Conservation (phyloP, 2,797 vertebrate genomes). For the Sebastes paucispinis region DNA sequence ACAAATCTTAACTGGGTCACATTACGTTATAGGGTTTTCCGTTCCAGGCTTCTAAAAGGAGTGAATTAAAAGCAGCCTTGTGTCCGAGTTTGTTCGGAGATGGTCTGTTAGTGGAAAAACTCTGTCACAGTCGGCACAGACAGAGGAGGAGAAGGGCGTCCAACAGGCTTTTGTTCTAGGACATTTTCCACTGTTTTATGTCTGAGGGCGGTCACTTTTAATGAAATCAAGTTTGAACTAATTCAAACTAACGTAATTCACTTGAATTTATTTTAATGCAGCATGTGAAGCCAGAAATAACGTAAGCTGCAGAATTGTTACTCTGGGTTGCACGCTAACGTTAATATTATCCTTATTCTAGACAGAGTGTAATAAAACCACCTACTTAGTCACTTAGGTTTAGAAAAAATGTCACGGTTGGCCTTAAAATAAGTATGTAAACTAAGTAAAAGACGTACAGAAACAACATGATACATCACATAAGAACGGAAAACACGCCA, state of each 20-base stretch:
- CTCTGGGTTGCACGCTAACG: neutral
- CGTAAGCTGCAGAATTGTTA: neutral
- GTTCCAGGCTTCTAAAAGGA: conserved; percentile 42
- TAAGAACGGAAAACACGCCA: too few relatives aligned
- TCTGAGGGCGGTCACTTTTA: neutral
- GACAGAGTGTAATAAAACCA: too few relatives aligned
- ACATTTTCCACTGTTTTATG: neutral
- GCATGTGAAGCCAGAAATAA: neutral
- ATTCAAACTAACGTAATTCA: neutral
- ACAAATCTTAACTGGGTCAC: conserved; percentile 69
- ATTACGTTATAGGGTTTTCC: conserved; percentile 72
- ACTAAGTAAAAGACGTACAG: too few relatives aligned
- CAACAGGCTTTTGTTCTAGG: neutral
- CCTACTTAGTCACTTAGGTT: too few relatives aligned
- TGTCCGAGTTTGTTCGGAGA: conserved; percentile 46
- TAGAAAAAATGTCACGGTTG: too few relatives aligned
- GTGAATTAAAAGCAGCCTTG: conserved; percentile 69
- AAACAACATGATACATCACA: too few relatives aligned
- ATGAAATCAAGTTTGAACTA: neutral
- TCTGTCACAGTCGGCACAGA: conserved; percentile 30
- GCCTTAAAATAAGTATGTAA: too few relatives aligned
- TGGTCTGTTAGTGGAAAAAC: conserved; percentile 39
- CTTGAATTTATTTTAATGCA: neutral
- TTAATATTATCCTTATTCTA: neutral
- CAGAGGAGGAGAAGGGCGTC: neutral